Base-by-base conservation (phyloP, 2,888 invertebrate genomes). In the Platerodrilus igneus region DNA sequence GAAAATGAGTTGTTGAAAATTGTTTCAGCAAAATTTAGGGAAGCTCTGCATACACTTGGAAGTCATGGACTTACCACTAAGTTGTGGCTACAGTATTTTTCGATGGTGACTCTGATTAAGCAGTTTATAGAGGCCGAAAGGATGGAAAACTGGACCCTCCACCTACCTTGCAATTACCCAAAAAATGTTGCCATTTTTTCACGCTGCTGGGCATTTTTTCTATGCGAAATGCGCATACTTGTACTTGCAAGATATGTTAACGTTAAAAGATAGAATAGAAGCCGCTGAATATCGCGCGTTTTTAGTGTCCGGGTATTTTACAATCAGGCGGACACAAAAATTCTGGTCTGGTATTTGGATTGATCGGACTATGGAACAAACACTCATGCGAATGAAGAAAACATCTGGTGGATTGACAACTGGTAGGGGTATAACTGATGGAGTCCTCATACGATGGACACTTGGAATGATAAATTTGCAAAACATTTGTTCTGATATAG, bases 21-120 rank as follows among this genome's bases (percentile, higher is more conserved):
- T 30, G 23, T 46, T 19, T 16, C 30, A 4, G 18, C 31, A 54
- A 67, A 64, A 70, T 73, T 70, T 69, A 70, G 73, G 71, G 72
- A 75, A 71, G 72, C 71, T 69, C 73, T 74, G 74, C 74, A 7
- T 2, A 27, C 21, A 25, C 14, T 47, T 3, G 51, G 48, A 48
- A 37, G 31, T 18, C 46, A 44, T 25, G 53, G 51, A 28, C 42
- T 42, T 15, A 58, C 55, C 18, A 48, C 55, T 4, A 48, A 48
- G 36, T 27, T 57, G 23, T 57, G 56, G 57, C 29, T 55, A 2
- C 51, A 53, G 19, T 53, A 55, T 41, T 60, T 58, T 31, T 32
- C 46, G 7, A 53, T 63, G 52, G 44, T 59, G 4, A 47, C 51
- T 26, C 18, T 63, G 2, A 30, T 56, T 4, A 57, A 57, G 42